Evolutionary conservation across 2,113 vertebrate genomes (phyloP).

Genomic region (Strix uralensis): DNA sequence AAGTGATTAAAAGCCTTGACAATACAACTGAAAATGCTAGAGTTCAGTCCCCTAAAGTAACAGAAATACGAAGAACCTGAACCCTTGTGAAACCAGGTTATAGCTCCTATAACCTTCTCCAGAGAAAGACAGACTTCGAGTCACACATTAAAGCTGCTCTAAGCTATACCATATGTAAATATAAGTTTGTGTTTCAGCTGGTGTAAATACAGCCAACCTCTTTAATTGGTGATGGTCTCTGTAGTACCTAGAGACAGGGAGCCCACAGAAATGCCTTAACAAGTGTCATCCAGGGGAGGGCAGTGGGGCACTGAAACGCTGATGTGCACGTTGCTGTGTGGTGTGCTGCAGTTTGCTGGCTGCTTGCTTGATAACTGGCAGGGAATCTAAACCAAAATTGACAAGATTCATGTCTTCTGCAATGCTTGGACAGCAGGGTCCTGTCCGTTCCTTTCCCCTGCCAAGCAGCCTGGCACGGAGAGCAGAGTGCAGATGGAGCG

Average conservation of each 20-base stretch:
- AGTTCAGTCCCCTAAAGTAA: not conserved
- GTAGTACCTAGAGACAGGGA: not conserved
- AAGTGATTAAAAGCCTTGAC: not conserved
- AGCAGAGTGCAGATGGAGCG: constrained; percentile 52
- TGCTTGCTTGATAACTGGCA: constrained; percentile 33
- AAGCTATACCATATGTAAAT: not conserved
- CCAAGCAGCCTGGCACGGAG: constrained; percentile 48
- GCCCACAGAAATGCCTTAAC: not conserved
- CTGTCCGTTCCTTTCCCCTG: constrained; percentile 27
- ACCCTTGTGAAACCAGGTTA: not conserved
- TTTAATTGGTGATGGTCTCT: not conserved
- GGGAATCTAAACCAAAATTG: constrained; percentile 25
- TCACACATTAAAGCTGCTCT: not conserved
- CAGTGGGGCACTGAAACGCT: not conserved
- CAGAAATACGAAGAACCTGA: not conserved
- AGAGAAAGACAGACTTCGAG: not conserved
- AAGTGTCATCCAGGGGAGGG: not conserved
- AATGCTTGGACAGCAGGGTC: constrained; percentile 57
- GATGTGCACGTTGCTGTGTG: not conserved
- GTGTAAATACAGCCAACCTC: not conserved
- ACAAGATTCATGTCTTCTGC: constrained; percentile 71
- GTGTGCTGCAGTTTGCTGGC: constrained; percentile 48
- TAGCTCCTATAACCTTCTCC: not conserved
- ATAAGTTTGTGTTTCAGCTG: not conserved
- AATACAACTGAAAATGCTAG: not conserved